These are phyloP conservation scores for Bombyx mandarina DNA, from an alignment of 1,140 invertebrate species.

Conservation along the genomic window DNA sequence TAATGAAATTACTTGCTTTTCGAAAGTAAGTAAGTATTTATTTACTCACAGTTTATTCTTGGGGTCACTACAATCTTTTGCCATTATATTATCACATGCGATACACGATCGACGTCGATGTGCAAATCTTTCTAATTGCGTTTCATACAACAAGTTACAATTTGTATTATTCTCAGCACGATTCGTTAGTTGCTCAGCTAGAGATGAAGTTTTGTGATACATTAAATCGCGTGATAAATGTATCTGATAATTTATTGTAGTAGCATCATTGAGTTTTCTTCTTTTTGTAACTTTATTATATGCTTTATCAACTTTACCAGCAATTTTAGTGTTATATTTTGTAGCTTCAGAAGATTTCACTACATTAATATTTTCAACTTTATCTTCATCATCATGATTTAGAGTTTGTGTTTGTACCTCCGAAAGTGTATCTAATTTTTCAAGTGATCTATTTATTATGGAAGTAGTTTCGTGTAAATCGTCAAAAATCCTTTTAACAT, in stretches of 20 bases:
- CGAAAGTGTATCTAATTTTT: too few relatives aligned
- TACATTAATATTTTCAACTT: conserved; percentile 3
- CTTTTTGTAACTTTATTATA: background rate
- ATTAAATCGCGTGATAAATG: conserved; percentile 21
- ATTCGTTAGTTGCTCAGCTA: conserved; percentile 10
- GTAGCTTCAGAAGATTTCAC: conserved; percentile 9
- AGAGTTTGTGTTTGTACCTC: too few relatives aligned
- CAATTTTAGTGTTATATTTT: conserved; percentile 14
- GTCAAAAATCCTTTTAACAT: conserved; percentile 39
- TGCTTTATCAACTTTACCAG: conserved; percentile 3
- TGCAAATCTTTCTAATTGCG: background rate
- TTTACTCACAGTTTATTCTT: conserved; percentile 39
- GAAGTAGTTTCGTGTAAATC: conserved; percentile 12
- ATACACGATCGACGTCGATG: conserved; percentile 30
- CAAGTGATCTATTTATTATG: background rate
- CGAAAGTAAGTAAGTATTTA: conserved; percentile 3
- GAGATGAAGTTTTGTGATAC: background rate
- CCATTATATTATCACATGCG: conserved; percentile 33
- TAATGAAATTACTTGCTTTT: too few relatives aligned
- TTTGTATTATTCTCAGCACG: background rate
- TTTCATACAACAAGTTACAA: background rate
- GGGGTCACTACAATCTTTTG: conserved; percentile 30
- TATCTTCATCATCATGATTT: too few relatives aligned
- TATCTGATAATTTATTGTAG: conserved; percentile 11
- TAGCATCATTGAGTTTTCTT: conserved; percentile 3